Evolutionary conservation across 2,113 vertebrate genomes (phyloP).

Genomic region (Narcine bancroftii): DNA sequence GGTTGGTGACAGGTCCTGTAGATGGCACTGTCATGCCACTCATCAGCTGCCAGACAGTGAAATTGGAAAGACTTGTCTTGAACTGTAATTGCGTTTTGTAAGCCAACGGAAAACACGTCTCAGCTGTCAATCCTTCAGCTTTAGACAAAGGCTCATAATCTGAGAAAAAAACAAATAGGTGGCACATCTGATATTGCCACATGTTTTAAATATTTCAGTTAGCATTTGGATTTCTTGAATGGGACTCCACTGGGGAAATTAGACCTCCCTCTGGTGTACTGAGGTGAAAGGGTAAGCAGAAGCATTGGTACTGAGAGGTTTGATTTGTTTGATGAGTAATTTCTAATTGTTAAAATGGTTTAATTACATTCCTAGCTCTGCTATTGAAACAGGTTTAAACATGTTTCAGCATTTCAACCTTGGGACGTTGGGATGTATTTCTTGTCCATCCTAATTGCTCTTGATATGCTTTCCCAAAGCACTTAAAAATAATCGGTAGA

Average conservation of each 20-base stretch:
- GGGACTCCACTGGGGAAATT: not conserved
- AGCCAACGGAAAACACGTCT: constrained; percentile 26
- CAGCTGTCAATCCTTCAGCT: not conserved
- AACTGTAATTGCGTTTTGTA: constrained; percentile 33
- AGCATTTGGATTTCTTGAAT: not conserved
- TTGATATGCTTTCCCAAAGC: not conserved
- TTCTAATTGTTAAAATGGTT: not conserved
- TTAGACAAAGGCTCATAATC: constrained; percentile 26
- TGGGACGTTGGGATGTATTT: not conserved
- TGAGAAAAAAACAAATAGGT: constrained; percentile 25
- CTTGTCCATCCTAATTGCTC: not conserved
- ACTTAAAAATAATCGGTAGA: not conserved
- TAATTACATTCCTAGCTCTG: not conserved
- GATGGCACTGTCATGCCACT: constrained; percentile 5
- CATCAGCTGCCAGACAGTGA: not conserved
- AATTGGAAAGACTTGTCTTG: not conserved
- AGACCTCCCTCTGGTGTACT: not conserved
- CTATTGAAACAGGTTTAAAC: not conserved
- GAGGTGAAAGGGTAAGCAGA: not conserved
- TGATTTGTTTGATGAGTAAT: not conserved
- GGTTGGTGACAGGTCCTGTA: not conserved
- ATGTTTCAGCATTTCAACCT: not conserved
- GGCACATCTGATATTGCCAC: constrained; percentile 8
- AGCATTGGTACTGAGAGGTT: not conserved
- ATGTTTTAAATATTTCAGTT: constrained; percentile 25